These are phyloP conservation scores for Holotrichia oblita DNA, from an alignment of 1,140 invertebrate species.

Conservation along the genomic window DNA sequence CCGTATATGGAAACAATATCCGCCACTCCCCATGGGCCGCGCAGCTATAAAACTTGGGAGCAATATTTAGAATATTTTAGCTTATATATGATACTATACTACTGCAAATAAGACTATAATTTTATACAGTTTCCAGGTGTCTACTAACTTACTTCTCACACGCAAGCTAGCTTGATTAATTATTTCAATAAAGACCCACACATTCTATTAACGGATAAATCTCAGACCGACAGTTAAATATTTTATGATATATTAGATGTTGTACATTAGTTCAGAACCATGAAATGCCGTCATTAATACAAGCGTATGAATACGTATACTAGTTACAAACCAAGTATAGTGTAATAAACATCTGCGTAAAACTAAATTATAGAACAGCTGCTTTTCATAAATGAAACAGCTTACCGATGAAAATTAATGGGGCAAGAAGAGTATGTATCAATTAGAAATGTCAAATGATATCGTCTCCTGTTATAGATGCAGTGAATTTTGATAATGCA, in stretches of 20 bases:
- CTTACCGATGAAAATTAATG: slow-evolving; percentile 17
- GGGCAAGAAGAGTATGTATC: not conserved
- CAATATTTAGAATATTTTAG: too few relatives aligned
- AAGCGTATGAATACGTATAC: not conserved
- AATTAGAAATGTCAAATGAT: slow-evolving; percentile 28
- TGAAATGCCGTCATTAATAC: slow-evolving; percentile 17
- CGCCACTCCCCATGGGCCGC: too few relatives aligned
- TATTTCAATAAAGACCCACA: not conserved
- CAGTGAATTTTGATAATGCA: not conserved
- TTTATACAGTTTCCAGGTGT: too few relatives aligned
- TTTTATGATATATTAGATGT: slow-evolving; percentile 14
- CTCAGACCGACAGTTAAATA: not conserved
- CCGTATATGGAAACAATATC: too few relatives aligned
- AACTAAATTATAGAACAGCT: not conserved
- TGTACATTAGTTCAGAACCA: not conserved
- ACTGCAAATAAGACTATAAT: too few relatives aligned
- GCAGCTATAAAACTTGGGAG: too few relatives aligned
- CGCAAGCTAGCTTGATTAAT: not conserved
- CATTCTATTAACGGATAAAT: slow-evolving; percentile 9
- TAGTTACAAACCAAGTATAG: not conserved
- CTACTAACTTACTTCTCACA: not conserved
- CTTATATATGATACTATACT: too few relatives aligned
- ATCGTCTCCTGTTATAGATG: not conserved
- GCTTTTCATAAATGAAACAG: slow-evolving; percentile 13
- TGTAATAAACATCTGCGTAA: slow-evolving; percentile 8